Base-by-base conservation (phyloP, 2,888 invertebrate species). In the Tetheella fluctuosa region DNA sequence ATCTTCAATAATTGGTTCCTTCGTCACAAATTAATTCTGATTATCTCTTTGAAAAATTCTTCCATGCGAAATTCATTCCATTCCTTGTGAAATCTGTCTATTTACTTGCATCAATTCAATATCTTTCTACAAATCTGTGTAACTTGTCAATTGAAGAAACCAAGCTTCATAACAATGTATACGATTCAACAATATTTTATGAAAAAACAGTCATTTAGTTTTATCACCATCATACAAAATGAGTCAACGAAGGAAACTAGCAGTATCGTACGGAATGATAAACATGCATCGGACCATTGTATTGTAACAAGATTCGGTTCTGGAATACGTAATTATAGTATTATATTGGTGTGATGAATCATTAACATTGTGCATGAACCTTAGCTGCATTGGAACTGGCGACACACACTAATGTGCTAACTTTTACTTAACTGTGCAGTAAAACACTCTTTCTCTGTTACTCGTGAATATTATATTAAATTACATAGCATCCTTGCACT, bases 211-310 rank as follows among this genome's bases (percentile, higher is more conserved):
- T 48, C 48, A 48, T 48, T 20, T 20, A n/a, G 48, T 48, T 48
- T 48, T 48, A 48, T 48, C 48, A 15, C 42, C 42, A 60, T 65
- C 58, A 61, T 58, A 54, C 64, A 70, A 74, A 74, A 76, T 81
- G 80, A 84, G 57, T 82, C 80, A 80, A 76, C 77, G 73, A 76
- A 87, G 87, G 86, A 88, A 88, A 87, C 80, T 62, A 67, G 60
- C 69, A 59, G 67, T 64, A 64, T 63, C 73, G 76, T 69, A 68
- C 75, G 66, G 84, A 86, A 88, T 88, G 76, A 74, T 70, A 81
- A 86, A 80, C 72, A 65, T n/a, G 61, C 67, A 52, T 59, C 65
- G 61, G 57, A 59, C 79, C 76, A 85, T 85, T 85, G 82, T 84
- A 83, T 83, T 84, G 76, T 79, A 79, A 84, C 74, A 76, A 67